phyloP scores from a whole-genome alignment of 2,888 invertebrate species.

The Tiliacea citrago region DNA sequence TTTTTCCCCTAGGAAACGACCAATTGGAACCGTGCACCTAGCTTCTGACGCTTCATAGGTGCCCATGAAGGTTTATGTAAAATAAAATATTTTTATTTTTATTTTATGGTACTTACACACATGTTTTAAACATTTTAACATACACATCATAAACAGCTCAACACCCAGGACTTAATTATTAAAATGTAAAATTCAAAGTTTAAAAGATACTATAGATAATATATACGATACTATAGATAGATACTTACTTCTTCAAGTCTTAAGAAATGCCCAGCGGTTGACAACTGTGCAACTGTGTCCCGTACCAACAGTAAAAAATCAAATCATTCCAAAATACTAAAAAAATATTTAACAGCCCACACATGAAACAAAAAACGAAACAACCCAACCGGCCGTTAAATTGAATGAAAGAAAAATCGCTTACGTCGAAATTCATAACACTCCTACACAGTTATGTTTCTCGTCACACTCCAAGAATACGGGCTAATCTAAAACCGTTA shows the following conservation, averaged over 20 bases:
- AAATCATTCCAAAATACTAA: slow-evolving; percentile 35
- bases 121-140: too few relatives aligned
- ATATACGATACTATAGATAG: too few relatives aligned
- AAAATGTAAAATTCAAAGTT: too few relatives aligned
- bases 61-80: too few relatives aligned
- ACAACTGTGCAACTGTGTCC: neutral
- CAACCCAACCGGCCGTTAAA: slow-evolving; percentile 57
- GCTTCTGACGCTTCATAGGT: too few relatives aligned
- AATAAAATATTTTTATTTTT: too few relatives aligned
- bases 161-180: neutral
- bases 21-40: too few relatives aligned
- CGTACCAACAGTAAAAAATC: slow-evolving; percentile 16
- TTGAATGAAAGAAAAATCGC: slow-evolving; percentile 62
- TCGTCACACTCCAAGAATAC: slow-evolving; percentile 71
- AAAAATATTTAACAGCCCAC: slow-evolving; percentile 24
- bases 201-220: neutral
- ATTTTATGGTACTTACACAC: too few relatives aligned
- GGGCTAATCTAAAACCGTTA: slow-evolving; percentile 75
- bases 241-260: neutral
- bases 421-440: slow-evolving; percentile 64
- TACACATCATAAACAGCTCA: neutral
- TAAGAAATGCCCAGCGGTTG: neutral
- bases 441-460: slow-evolving; percentile 66
- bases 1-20: too few relatives aligned
- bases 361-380: slow-evolving; percentile 54